Percentiles rank a stretch among this genome's conserved stretches.
Conservation (phyloP, 2,797 vertebrate species). For the Crypturellus tataupa region DNA sequence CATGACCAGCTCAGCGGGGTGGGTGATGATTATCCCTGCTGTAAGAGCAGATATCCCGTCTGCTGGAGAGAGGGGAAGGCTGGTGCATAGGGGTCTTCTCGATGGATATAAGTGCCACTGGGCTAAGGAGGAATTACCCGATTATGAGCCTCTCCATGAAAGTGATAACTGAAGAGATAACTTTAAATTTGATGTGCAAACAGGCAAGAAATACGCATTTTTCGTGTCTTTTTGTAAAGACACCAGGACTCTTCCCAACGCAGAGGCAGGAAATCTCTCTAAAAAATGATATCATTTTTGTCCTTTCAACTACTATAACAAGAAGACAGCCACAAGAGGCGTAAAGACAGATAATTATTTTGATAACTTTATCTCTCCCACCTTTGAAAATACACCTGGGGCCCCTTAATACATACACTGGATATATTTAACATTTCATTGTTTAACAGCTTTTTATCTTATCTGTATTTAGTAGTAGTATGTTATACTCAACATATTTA, state of each 20-base stretch:
- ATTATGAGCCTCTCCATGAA: not conserved
- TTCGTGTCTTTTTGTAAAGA: not conserved
- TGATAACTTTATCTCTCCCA: conserved; percentile 2
- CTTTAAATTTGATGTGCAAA: not conserved
- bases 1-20: not conserved
- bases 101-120: not conserved
- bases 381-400: not conserved
- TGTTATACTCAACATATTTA: not conserved
- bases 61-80: not conserved
- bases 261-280: not conserved
- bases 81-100: not conserved
- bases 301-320: not conserved
- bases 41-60: not conserved
- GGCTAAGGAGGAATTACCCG: not conserved
- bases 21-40: not conserved
- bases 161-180: not conserved
- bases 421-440: conserved; percentile 9
- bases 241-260: not conserved
- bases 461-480: conserved; percentile 21
- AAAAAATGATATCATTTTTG: not conserved
- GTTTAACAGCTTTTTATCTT: not conserved
- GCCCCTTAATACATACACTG: not conserved
- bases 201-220: not conserved
- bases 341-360: conserved; percentile 30
- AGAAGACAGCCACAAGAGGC: not conserved